These are phyloP conservation scores for Hermodice carunculata DNA, from an alignment of 2,888 invertebrate species.

Conservation along the genomic window DNA sequence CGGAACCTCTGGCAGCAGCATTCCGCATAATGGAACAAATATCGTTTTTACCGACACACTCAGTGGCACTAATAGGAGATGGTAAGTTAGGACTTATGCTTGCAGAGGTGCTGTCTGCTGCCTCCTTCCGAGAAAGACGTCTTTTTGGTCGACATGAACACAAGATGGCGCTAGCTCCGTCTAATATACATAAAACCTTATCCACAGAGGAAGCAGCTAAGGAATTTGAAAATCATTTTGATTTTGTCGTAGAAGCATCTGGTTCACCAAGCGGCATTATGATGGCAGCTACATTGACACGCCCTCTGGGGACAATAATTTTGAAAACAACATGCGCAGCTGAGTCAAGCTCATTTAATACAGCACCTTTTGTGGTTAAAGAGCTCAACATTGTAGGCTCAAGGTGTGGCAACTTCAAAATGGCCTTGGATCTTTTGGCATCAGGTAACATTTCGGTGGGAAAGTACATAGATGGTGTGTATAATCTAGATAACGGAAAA, in stretches of 20 bases:
- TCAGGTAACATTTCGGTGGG: neutral
- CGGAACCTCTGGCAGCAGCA: constrained; percentile 41
- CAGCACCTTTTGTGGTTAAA: constrained; percentile 34
- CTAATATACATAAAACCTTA: neutral
- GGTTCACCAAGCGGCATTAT: constrained; percentile 27
- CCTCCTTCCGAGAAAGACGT: neutral
- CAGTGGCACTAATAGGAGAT: constrained; percentile 36
- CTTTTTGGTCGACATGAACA: constrained; percentile 25
- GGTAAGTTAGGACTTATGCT: constrained; percentile 39
- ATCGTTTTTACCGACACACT: neutral
- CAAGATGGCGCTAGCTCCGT: constrained; percentile 21
- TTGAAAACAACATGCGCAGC: constrained; percentile 38
- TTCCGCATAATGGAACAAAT: constrained; percentile 37
- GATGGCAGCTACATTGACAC: constrained; percentile 18
- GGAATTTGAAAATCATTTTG: constrained; percentile 9
- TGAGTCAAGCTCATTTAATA: constrained; percentile 18
- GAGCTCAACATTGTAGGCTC: constrained; percentile 34
- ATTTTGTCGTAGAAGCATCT: constrained; percentile 30
- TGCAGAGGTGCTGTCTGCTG: constrained; percentile 15
- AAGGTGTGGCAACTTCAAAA: constrained; percentile 35
- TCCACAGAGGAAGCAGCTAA: neutral
- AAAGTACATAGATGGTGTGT: constrained; percentile 6
- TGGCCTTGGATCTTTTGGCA: constrained; percentile 28
- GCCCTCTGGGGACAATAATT: constrained; percentile 35
- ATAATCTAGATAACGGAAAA: constrained; percentile 19